Evolutionary conservation across 2,797 vertebrate genomes (phyloP), one percentile per base, ranked within the genome.

Genomic region (Acanthopagrus latus): DNA sequence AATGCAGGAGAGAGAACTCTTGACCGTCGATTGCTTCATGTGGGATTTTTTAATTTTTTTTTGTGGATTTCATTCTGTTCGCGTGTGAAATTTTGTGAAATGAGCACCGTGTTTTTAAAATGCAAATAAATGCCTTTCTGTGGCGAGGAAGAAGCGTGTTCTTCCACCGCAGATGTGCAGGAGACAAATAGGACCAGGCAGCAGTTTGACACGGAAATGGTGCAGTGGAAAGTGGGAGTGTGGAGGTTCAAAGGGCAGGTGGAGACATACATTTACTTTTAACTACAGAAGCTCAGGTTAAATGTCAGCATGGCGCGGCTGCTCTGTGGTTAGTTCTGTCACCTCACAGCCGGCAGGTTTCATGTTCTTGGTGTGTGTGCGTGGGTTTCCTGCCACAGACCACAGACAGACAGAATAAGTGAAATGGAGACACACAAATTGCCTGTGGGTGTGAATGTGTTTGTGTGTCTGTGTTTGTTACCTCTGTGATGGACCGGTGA

Each of bases 341-440:
- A 78, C 83, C 71, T 88, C 60, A 3, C 41, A 55, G 55, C 58
- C 75, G 29, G 67, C 33, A 51, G 81, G 70, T 76, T 60, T 79
- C 74, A 63, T 76, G 82, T 78, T 77, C 51, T 59, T 50, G 2
- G 18, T 2, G 33, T 59, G 74, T 72, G 67, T 33, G 66, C 17
- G 48, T 67, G 64, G 64, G 77, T 66, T 71, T 84, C 69, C 74
- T 44, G 67, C 79, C 68, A 82, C 74, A 38, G 38, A 56, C 78
- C 71, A 57, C 41, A 67, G 71, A 41, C 84, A 74, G 20, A 21
- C 58, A 43, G 77, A 57, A 73, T 70, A 85, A 87, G 63, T 80
- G 76, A 84, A 82, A 82, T 55, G 48, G 78, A 86, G 81, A 70
- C 75, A 64, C 84, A 80, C 64, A 88, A 74, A 85, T 81, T 86